A percentile compares a stretch with the other conserved stretches of the same genome.
Conservation (phyloP, 2,113 vertebrate species). For the Hucho hucho region DNA sequence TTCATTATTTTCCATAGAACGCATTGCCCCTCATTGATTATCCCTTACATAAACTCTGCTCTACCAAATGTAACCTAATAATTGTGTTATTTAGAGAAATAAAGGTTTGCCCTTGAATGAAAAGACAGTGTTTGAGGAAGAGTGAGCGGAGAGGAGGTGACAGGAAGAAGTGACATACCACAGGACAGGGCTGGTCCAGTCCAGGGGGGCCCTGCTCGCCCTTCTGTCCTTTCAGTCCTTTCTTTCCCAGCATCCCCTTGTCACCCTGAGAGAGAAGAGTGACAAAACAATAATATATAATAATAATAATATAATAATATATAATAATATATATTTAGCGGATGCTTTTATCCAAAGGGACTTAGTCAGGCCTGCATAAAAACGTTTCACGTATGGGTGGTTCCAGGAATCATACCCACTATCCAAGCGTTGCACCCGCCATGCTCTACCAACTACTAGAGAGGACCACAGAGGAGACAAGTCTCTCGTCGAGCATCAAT, state of each 20-base stretch:
- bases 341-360: neutral
- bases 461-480: too few species aligned
- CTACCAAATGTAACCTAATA: neutral
- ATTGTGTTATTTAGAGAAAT: neutral
- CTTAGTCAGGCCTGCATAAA: too few species aligned
- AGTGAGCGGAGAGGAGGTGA: neutral
- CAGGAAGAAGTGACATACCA: conserved; percentile 64
- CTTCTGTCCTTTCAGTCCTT: conserved; percentile 83
- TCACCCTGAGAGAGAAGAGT: conserved; percentile 72
- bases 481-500: neutral
- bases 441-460: neutral
- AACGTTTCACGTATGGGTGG: too few species aligned
- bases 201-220: conserved; percentile 83
- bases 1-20: neutral
- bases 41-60: too few species aligned
- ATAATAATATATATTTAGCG: too few species aligned
- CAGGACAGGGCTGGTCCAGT: conserved; percentile 85
- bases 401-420: too few species aligned
- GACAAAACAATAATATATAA: neutral
- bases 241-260: conserved; percentile 78
- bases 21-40: neutral
- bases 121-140: neutral
- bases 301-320: neutral
- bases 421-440: too few species aligned
- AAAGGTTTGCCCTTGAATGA: neutral